Base-by-base conservation (phyloP, 2,888 invertebrate genomes). In the Dorcus parallelipipedus region DNA sequence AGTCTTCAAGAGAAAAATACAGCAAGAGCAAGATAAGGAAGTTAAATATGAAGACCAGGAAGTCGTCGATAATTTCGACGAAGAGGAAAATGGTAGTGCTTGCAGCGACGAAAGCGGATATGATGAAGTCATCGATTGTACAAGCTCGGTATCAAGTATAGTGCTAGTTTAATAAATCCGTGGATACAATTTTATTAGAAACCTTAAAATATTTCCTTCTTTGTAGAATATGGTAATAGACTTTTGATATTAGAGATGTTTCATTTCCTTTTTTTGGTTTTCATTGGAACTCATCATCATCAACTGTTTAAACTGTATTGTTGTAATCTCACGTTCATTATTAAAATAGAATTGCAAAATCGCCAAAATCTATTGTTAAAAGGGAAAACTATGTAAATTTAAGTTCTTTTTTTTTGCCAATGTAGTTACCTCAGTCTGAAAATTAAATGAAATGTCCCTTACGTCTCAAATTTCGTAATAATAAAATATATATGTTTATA, bases 61-160 rank as follows among this genome's bases (percentile, higher is more conserved):
- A 59, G 73, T 73, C 48, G 72, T 72, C 50, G 77, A 77, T 63
- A 75, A 76, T 49, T 68, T 72, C 20, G 74, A 74, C 33, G 80
- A 80, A 50, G 79, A 81, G 56, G 81, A 82, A 64, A 77, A 76
- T 64, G 88, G 88, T 71, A 93, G 93, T 71, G 93, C 89, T 62
- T 89, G 91, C 73, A 93, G 93, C 75, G 94, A 95, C 71, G 95
- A 95, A 76, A 93, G 93, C 56, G 95, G 95, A 3, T 95, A 93
- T 78, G 94, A 93, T 33, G 95, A 95, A 75, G 83, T 83, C 58
- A 79, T 86, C 62, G 88, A 87, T 64, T 64, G 77, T 49, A 70
- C 73, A 26, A 76, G 72, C 65, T 75, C 75, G 38, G 73, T 79
- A 55, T 73, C 72, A 38, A 77, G 76, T 60, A 72, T 78, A 50